Evolutionary conservation across 2,113 vertebrate species (phyloP).

Genomic region (Tragelaphus buxtoni): DNA sequence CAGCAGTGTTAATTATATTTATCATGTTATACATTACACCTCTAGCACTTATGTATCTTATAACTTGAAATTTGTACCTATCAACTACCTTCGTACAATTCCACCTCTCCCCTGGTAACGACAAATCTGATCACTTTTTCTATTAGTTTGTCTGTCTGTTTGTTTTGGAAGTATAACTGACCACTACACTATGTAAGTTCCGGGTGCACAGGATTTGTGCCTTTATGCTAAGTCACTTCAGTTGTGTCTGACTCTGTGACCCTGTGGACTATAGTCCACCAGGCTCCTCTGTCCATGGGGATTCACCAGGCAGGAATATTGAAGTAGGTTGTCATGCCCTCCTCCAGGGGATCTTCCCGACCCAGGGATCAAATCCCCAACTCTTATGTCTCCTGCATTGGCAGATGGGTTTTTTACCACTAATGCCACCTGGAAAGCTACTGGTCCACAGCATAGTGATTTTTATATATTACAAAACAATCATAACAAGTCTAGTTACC

Average conservation of each 20-base stretch:
- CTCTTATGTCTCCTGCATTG: not conserved
- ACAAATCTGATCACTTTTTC: not conserved
- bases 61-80: not conserved
- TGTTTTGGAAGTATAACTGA: not conserved
- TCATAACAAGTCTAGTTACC: not conserved
- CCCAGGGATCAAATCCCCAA: not conserved
- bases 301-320: not conserved
- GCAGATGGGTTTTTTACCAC: not conserved
- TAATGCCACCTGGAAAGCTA: not conserved
- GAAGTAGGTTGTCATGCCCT: not conserved
- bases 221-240: not conserved
- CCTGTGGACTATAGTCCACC: not conserved
- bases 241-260: not conserved
- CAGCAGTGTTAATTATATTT: not conserved
- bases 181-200: not conserved
- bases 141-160: not conserved
- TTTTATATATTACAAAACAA: not conserved
- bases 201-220: not conserved
- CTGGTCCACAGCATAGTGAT: not conserved
- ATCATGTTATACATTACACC: not conserved
- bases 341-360: not conserved
- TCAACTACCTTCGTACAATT: not conserved
- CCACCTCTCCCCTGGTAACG: not conserved
- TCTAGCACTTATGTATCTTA: not conserved
- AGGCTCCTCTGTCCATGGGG: not conserved